Conservation (phyloP, 1,140 invertebrate species). For the Drosophila chauvacae region DNA sequence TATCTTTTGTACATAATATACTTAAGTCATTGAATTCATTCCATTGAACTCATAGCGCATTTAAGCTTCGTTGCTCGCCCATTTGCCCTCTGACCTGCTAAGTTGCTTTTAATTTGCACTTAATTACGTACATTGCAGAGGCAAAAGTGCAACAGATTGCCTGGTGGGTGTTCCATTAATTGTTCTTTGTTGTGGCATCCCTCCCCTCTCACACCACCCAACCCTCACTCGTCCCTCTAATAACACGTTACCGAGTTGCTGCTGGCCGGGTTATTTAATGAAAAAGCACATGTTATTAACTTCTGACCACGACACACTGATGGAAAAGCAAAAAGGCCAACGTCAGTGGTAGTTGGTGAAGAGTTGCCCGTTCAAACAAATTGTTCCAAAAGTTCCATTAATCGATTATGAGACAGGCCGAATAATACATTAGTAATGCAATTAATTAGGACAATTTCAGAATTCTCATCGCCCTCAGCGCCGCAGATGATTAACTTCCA, state of each 20-base stretch:
- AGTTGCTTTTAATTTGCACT: slow-evolving; percentile 63
- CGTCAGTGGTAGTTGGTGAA: not conserved
- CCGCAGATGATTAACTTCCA: slow-evolving; percentile 35
- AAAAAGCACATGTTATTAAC: slow-evolving; percentile 48
- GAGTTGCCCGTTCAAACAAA: slow-evolving; percentile 31
- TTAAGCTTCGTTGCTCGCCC: not conserved
- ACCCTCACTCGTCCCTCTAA: not conserved
- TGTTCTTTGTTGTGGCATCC: slow-evolving; percentile 36
- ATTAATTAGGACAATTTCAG: slow-evolving; percentile 57
- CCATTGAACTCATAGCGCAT: slow-evolving; percentile 2
- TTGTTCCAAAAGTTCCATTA: slow-evolving; percentile 36
- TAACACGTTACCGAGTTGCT: slow-evolving; percentile 27
- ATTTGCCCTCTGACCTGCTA: slow-evolving; percentile 22
- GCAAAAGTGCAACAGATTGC: slow-evolving; percentile 56
- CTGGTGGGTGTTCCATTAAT: slow-evolving; percentile 57
- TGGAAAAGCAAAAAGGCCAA: not conserved
- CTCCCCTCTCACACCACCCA: not conserved
- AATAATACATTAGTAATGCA: slow-evolving; percentile 57
- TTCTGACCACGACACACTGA: slow-evolving; percentile 38
- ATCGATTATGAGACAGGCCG: slow-evolving; percentile 32
- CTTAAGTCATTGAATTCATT: not conserved
- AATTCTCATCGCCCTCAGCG: slow-evolving; percentile 17
- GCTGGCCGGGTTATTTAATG: slow-evolving; percentile 48
- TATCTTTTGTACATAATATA: not conserved
- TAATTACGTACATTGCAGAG: slow-evolving; percentile 50